phyloP scores from a whole-genome alignment of 2,888 invertebrate species.

The Parapristionchus giblindavisi region DNA sequence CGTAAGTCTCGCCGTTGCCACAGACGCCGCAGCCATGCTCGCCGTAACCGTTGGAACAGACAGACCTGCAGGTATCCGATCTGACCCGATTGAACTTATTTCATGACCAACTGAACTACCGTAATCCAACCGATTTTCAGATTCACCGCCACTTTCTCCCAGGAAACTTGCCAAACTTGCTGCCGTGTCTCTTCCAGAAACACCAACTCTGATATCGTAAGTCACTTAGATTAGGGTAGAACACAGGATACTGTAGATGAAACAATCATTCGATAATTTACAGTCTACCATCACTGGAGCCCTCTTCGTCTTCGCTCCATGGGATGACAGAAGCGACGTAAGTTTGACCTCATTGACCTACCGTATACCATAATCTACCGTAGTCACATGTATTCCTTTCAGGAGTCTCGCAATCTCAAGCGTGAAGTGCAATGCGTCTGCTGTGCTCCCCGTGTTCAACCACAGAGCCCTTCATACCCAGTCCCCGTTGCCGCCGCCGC shows the following conservation, averaged over 20 bases:
- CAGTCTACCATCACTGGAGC: constrained; percentile 49
- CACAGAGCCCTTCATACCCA: background rate
- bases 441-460: constrained; percentile 39
- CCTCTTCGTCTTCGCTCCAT: constrained; percentile 53
- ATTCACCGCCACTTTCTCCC: constrained; percentile 52
- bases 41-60: constrained; percentile 37
- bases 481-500: background rate
- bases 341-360: no score
- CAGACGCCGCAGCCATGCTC: constrained; percentile 33
- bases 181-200: constrained; percentile 51
- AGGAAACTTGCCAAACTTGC: constrained; percentile 55
- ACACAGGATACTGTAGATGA: background rate
- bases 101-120: background rate
- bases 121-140: background rate
- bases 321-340: constrained; percentile 37
- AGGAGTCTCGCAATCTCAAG: background rate
- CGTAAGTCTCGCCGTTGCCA: constrained; percentile 31
- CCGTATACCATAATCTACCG: no score
- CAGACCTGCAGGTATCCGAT: constrained; percentile 46
- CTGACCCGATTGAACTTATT: background rate
- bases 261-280: background rate
- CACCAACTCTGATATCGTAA: constrained; percentile 45
- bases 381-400: background rate
- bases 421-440: constrained; percentile 44
- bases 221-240: constrained; percentile 19